These are phyloP conservation scores for Calephelis perditalis DNA, from an alignment of 2,888 invertebrate genomes.

Conservation along the genomic window DNA sequence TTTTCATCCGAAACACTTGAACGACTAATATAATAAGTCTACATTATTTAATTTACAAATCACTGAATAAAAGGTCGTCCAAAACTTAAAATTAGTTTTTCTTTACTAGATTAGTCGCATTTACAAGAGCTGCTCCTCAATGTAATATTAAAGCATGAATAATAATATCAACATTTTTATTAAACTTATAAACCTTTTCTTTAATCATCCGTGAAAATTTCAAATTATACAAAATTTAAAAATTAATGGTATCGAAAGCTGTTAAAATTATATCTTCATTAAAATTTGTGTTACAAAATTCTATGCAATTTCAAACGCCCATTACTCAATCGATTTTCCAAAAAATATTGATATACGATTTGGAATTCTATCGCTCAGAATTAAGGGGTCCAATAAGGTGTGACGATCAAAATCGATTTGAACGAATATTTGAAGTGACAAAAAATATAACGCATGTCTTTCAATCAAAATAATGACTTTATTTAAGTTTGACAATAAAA, in stretches of 20 bases:
- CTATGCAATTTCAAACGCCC: constrained; percentile 3
- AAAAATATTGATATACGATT: constrained; percentile 19
- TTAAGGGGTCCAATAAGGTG: constrained; percentile 43
- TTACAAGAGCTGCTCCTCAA: no score
- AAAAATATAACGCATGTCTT: constrained; percentile 45
- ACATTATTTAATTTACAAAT: no score
- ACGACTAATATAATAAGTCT: no score
- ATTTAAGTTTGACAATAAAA: constrained; percentile 76
- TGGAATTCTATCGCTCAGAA: constrained; percentile 23
- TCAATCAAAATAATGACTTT: constrained; percentile 78
- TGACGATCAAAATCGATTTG: constrained; percentile 62
- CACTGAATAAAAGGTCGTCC: no score
- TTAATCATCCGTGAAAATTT: neutral
- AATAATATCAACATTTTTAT: no score
- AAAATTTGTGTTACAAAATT: neutral
- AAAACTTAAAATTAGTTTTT: no score
- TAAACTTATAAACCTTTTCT: no score
- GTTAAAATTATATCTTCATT: constrained; percentile 9
- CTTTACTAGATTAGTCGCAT: no score
- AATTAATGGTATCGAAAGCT: neutral
- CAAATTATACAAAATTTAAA: neutral
- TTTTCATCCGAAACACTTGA: no score
- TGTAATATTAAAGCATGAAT: no score
- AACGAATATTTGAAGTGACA: constrained; percentile 49
- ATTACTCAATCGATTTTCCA: constrained; percentile 3